Evolutionary conservation across 2,888 invertebrate species (phyloP).

Genomic region (Phymatocera aterrima): DNA sequence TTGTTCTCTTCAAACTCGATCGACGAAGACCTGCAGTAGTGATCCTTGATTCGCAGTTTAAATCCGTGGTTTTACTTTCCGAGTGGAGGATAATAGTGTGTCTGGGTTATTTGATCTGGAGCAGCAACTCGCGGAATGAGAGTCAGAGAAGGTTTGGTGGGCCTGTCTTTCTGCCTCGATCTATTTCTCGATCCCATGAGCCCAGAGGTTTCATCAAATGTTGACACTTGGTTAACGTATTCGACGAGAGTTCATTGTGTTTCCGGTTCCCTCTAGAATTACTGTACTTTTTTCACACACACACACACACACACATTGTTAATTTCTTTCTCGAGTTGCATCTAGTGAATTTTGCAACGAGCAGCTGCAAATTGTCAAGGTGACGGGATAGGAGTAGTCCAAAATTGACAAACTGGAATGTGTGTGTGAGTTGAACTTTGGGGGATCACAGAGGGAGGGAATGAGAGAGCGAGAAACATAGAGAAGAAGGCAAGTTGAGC

Average conservation of each 20-base stretch:
- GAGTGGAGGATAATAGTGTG: not conserved
- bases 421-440: not conserved
- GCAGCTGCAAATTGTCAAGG: not conserved
- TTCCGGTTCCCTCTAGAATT: not conserved
- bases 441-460: not conserved
- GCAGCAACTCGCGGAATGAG: slow-evolving; percentile 13
- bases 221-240: not conserved
- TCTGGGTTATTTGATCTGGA: not conserved
- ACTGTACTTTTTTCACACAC: too few species aligned
- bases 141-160: slow-evolving; percentile 38
- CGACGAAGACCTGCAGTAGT: slow-evolving; percentile 13
- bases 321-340: not conserved
- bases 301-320: not conserved
- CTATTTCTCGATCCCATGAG: not conserved
- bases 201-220: not conserved
- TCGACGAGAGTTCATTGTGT: not conserved
- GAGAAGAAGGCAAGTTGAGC: slow-evolving; percentile 3
- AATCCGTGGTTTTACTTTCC: not conserved
- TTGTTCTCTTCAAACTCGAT: not conserved
- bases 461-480: slow-evolving; percentile 12
- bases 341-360: not conserved
- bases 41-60: not conserved
- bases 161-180: slow-evolving; percentile 37
- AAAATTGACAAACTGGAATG: not conserved
- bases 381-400: not conserved